Evolutionary conservation across 35 echinoderm and acorn worm species (phyloP), one percentile per base, ranked within the genome.

Genomic region (Chiridota heheva): DNA sequence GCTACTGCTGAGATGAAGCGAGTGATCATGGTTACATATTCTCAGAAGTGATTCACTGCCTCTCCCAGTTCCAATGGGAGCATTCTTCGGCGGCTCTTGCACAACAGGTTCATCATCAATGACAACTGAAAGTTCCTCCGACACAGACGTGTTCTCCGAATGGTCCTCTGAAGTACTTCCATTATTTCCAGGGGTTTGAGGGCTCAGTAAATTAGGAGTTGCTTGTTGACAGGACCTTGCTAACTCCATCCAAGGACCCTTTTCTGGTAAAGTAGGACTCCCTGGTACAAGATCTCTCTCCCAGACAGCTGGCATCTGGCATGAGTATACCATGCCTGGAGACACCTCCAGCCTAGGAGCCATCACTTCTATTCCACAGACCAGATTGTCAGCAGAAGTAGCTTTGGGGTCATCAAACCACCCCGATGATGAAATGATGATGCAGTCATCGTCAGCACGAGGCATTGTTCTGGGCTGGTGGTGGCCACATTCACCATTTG

Each of bases 251-350:
- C 85, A 87, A 75, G 85, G 85, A 77, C 76, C 85, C 85, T 87
- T 78, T 42, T 69, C 73, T 44, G 78, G 78, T 80, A 88, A 12
- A 59, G 79, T 64, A 71, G 78, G 90, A 90, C 69, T 90, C 69
- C 72, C 84, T 63, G 64, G 85, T 47, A 72, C 69, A 93, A 93
- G 62, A 82, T 93, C 86, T 46, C 87, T 87, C 85, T 93, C 78
- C 90, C 90, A 88, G 27, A 88, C 83, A 39, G 58, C 58, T 66
- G 85, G 67, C 26, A 77, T 40, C 13, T 36, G 59, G 31, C 31
- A 80, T 37, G 55, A 18, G 18, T 32, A 56, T 40, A 32, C 76
- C 15, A 59, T 25, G 67, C 75, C 75, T 58, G 75, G 35, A 28
- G 58, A 38, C n/a, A 57, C 5, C 30, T 58, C 58, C 36, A 71